Conservation (phyloP, 2,888 invertebrate species). For the Prosopocoilus inquinatus region DNA sequence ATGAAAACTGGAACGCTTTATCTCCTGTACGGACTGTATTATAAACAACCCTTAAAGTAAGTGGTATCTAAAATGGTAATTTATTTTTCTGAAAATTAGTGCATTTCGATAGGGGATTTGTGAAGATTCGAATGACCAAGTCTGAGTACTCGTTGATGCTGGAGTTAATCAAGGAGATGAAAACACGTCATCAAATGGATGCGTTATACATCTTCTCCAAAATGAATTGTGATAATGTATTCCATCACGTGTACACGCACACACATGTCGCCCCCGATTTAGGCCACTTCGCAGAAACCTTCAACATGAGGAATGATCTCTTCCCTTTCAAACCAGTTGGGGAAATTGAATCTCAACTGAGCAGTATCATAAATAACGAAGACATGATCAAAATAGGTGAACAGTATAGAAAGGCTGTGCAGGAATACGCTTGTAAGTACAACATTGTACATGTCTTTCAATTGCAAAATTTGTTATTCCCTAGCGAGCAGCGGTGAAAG, state of each 20-base stretch:
- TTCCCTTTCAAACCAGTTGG: background rate
- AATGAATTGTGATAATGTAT: slow-evolving; percentile 35
- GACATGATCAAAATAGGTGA: background rate
- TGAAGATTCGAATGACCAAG: slow-evolving; percentile 38
- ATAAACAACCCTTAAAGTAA: slow-evolving; percentile 41
- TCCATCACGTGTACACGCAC: slow-evolving; percentile 32
- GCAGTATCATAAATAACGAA: background rate
- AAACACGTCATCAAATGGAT: slow-evolving; percentile 28
- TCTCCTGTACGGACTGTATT: slow-evolving; percentile 40
- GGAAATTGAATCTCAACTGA: background rate
- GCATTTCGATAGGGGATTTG: slow-evolving; percentile 27
- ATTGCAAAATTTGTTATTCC: background rate
- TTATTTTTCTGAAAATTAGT: background rate
- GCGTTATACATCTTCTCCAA: slow-evolving; percentile 35
- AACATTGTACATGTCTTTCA: too few species aligned
- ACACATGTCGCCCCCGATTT: slow-evolving; percentile 32
- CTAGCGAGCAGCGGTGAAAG: background rate
- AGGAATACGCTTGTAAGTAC: background rate
- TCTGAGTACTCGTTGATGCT: slow-evolving; percentile 33
- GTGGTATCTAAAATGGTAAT: slow-evolving; percentile 11
- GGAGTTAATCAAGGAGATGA: slow-evolving; percentile 32
- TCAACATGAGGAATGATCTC: background rate
- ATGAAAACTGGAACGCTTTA: slow-evolving; percentile 40
- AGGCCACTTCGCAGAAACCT: slow-evolving; percentile 21
- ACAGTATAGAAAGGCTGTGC: background rate